A percentile compares a stretch with the other conserved stretches of the same genome.
phyloP scores from a whole-genome alignment of 2,797 vertebrate species.

The Leptatherina wallacei region DNA sequence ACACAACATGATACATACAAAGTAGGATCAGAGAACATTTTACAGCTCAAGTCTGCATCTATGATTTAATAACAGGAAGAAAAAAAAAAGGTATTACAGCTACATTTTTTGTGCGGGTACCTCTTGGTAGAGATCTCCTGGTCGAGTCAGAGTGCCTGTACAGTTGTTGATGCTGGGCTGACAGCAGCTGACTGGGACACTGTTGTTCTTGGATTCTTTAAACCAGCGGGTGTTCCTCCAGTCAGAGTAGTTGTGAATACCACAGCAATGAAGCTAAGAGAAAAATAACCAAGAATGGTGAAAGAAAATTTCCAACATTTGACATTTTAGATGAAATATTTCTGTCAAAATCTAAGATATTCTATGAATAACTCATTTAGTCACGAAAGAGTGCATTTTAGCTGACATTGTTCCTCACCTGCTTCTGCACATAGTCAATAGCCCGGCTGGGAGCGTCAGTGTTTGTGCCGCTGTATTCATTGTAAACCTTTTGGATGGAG shows the following conservation, averaged over 20 bases:
- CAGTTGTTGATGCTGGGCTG: constrained; percentile 89
- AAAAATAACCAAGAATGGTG: neutral
- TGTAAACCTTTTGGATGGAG: constrained; percentile 95
- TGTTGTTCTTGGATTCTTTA: constrained; percentile 94
- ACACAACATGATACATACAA: neutral
- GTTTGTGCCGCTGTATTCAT: constrained; percentile 93
- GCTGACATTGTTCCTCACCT: constrained; percentile 82
- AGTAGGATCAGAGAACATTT: neutral
- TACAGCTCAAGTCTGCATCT: neutral
- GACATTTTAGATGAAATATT: neutral
- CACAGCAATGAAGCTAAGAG: constrained; percentile 91
- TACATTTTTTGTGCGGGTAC: constrained; percentile 63
- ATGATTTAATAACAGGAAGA: neutral
- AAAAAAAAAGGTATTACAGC: neutral
- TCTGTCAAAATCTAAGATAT: neutral
- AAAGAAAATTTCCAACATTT: neutral
- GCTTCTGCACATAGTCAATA: constrained; percentile 97
- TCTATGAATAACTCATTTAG: neutral
- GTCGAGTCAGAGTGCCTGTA: constrained; percentile 88
- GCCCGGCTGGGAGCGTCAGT: constrained; percentile 95
- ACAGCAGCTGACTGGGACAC: constrained; percentile 96
- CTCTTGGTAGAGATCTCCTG: constrained; percentile 93
- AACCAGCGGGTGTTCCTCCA: constrained; percentile 96
- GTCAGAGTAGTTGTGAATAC: constrained; percentile 95
- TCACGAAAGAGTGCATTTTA: neutral